These are phyloP conservation scores for Chamaetylas fuelleborni DNA, from an alignment of 2,113 vertebrate genomes.

Conservation along the genomic window DNA sequence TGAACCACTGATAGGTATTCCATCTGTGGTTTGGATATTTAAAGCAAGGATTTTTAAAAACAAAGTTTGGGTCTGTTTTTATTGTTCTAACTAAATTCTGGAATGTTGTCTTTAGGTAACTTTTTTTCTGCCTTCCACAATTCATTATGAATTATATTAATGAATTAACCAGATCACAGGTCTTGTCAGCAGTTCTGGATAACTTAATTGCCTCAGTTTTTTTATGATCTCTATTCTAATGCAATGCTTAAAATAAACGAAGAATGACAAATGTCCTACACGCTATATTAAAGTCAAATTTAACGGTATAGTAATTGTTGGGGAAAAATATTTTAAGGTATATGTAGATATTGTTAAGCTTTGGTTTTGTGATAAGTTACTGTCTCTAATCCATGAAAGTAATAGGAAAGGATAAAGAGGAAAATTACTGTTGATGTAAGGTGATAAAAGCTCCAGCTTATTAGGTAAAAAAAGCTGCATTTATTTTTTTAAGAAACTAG, in stretches of 20 bases:
- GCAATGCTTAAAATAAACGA: not conserved
- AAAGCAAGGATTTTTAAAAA: not conserved
- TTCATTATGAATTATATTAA: not conserved
- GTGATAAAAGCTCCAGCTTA: not conserved
- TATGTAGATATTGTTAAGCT: not conserved
- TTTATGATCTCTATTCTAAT: not conserved
- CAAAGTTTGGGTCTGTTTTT: not conserved
- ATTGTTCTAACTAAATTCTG: not conserved
- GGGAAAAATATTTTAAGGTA: not conserved
- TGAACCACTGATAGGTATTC: not conserved
- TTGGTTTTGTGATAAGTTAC: not conserved
- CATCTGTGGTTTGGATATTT: not conserved
- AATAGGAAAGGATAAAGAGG: not conserved
- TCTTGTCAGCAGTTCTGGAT: not conserved
- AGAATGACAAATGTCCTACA: not conserved
- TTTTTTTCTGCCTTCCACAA: not conserved
- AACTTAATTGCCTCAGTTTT: not conserved
- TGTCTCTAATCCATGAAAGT: not conserved
- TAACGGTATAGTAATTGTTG: not conserved
- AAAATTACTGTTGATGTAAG: not conserved
- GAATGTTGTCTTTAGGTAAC: not conserved
- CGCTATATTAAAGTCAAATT: not conserved
- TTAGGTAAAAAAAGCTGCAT: not conserved
- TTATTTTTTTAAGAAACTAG: not conserved
- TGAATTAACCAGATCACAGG: not conserved